phyloP scores from a whole-genome alignment of 2,113 vertebrate genomes.

The Todiramphus saurophagus region DNA sequence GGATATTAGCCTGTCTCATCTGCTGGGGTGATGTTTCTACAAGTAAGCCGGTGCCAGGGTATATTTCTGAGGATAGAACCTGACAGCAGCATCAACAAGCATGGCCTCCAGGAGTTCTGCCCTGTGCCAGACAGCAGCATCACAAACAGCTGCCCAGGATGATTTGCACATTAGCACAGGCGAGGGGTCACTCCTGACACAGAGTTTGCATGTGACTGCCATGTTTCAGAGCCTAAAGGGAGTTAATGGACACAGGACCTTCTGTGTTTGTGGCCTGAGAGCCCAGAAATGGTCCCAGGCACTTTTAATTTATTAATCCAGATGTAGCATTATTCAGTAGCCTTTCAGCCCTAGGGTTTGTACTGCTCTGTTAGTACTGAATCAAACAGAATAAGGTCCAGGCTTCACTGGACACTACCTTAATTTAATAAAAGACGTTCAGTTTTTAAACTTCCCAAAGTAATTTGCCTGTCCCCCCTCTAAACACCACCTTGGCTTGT shows the following conservation, averaged over 20 bases:
- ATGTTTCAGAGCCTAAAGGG: neutral
- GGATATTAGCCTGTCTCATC: neutral
- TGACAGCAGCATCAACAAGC: neutral
- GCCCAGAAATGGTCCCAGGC: neutral
- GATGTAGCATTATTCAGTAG: neutral
- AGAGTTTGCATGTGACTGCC: neutral
- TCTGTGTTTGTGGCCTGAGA: neutral
- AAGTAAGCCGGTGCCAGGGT: neutral
- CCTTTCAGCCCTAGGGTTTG: neutral
- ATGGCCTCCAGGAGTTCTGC: neutral
- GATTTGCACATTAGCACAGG: rapidly evolving
- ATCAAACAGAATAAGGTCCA: neutral
- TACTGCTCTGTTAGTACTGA: neutral
- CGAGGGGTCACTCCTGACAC: neutral
- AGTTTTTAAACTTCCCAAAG: neutral
- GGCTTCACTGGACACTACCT: neutral
- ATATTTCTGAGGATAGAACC: neutral
- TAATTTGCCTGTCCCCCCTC: neutral
- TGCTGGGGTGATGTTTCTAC: neutral
- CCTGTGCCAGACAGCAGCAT: neutral
- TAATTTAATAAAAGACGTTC: neutral
- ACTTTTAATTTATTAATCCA: neutral
- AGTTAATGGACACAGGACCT: neutral
- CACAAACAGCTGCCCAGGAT: neutral
- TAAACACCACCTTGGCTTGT: neutral